Percentiles rank a stretch among this genome's conserved stretches.
phyloP scores from a whole-genome alignment of 2,888 invertebrate species.

The Trilocha varians region DNA sequence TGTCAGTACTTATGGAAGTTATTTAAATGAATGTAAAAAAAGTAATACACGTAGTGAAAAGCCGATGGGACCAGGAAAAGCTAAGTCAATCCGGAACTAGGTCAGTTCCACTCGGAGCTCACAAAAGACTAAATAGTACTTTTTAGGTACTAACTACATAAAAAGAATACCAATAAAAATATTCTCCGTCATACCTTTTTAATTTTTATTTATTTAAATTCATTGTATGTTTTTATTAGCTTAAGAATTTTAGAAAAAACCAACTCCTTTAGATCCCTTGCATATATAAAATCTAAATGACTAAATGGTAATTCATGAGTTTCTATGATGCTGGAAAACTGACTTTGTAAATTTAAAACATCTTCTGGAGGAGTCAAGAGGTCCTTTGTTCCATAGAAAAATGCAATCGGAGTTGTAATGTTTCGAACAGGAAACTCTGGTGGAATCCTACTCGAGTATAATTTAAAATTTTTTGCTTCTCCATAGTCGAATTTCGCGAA shows the following conservation, averaged over 20 bases:
- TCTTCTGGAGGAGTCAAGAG: conserved; percentile 7
- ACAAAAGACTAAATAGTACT: background rate
- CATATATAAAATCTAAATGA: conserved; percentile 16
- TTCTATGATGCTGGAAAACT: conserved; percentile 9
- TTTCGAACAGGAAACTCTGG: conserved; percentile 1
- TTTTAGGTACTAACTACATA: background rate
- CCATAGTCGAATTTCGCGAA: conserved; percentile 12
- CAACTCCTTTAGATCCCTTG: conserved; percentile 5
- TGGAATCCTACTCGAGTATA: conserved; percentile 5
- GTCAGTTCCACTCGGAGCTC: conserved; percentile 10
- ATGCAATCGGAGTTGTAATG: conserved; percentile 6
- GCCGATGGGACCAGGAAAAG: conserved; percentile 16
- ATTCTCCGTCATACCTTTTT: too few species aligned
- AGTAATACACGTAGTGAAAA: conserved; percentile 2
- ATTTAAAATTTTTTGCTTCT: conserved; percentile 1
- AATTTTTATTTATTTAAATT: too few species aligned
- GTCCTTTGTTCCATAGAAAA: conserved; percentile 14
- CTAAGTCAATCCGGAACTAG: conserved; percentile 18
- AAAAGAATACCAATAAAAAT: too few species aligned
- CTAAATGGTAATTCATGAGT: conserved; percentile 12
- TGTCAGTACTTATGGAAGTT: too few species aligned
- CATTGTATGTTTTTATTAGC: background rate
- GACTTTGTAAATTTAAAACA: background rate
- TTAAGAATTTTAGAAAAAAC: conserved; percentile 1
- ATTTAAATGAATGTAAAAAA: too few species aligned